Base-by-base conservation (phyloP, 2,888 invertebrate species). In the Trachelus stipa region DNA sequence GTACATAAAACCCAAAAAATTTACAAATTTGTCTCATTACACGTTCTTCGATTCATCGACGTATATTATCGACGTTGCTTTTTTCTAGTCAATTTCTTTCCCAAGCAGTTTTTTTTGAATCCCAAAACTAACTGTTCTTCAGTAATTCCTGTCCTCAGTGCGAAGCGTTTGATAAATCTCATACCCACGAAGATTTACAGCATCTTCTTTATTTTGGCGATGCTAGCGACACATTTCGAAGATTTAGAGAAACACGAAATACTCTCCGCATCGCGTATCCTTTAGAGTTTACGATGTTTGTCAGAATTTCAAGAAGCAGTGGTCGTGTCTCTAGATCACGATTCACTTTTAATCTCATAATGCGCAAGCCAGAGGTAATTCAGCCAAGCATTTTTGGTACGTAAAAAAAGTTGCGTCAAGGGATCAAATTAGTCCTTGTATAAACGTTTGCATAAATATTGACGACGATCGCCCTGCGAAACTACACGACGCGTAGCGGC, bases 271-370 rank as follows among this genome's bases (percentile, higher is more conserved):
- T 34, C 33, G 35, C 76, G 30, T 79, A 77, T 79, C 74, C 73
- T 76, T n/a, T 37, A 31, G 76, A 74, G 79, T 79, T 79, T 79
- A 79, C 76, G 79, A 79, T 79, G 79, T 79, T 79, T 79, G 69
- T 68, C 69, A 34, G 71, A 56, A 56, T 56, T 71, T 31, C 71
- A 34, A 31, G 37, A 74, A 34, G 74, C 75, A 35, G 68, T 15
- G 34, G 30, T 34, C 23, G 11, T 37, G 35, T 34, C 56, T 23
- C 56, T 56, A 9, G 23, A 56, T 56, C 23, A 15, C 56, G 23
- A 23, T 56, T 56, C 56, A 23, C 56, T 56, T 56, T 56, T 56
- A 56, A 56, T 9, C 56, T 12, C 37, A 12, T 15, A 37, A 15
- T 4, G 37, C 37, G 37, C 37, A 37, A 37, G 37, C 37, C 12